Base-by-base conservation (phyloP, 2,113 vertebrate genomes). In the Steatornis caripensis region DNA sequence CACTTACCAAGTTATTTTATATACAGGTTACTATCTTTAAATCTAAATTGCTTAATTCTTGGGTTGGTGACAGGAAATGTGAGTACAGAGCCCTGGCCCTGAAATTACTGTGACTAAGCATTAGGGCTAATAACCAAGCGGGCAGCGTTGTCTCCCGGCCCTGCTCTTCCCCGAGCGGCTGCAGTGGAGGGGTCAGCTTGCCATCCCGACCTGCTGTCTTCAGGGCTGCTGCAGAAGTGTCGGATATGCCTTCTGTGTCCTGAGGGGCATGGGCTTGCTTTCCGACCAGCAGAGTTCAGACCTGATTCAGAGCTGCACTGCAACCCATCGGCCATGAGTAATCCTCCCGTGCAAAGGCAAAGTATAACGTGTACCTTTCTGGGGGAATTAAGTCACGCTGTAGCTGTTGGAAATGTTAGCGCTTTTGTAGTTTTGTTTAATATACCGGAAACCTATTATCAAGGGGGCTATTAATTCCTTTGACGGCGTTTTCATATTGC, bases 41-140 rank as follows among this genome's bases (percentile, higher is more conserved):
- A 93, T 88, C 90, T 91, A 89, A 93, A 91, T 90, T 96, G 85
- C 90, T 77, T 94, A 93, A 93, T 96, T 94, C 90, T 90, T 84
- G 88, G 94, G 84, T 72, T 69, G 93, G 89, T 93, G 86, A 83
- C 92, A 92, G 95, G 94, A 95, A 94, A 84, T 86, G 84, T 41
- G 80, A 93, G 86, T 74, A 64, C 79, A 66, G 93, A 94, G 89
- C 84, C 53, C 64, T 84, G 91, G 75, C 89, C 81, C 61, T 78
- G 88, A 94, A 89, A 91, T 83, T 91, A 29, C 65, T 79, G 95
- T 90, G 93, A 94, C 93, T 93, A 94, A 93, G 93, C 90, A 85
- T 24, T 27, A 5, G 89, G 54, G 43, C 39, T 87, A 61, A 89
- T 68, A 87, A 43, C 49, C 21, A 6, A 79, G 77, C 1, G 1